phyloP scores from a whole-genome alignment of 2,113 vertebrate genomes.

The Hippocampus zosterae region DNA sequence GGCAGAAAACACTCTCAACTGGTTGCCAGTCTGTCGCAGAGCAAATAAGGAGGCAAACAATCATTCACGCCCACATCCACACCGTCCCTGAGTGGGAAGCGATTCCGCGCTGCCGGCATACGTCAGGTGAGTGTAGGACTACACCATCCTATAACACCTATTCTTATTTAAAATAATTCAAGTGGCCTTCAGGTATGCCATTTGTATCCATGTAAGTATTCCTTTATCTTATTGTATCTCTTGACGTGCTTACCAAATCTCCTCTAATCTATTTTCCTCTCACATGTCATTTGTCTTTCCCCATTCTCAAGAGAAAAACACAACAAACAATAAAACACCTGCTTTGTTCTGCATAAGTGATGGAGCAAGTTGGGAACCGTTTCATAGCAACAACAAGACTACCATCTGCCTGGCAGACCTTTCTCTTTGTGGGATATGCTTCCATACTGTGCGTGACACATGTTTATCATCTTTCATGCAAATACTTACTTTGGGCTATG shows the following conservation, averaged over 20 bases:
- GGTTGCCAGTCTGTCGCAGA: too few species aligned
- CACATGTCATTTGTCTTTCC: conserved; percentile 37
- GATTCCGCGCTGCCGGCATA: too few species aligned
- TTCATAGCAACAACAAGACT: conserved; percentile 64
- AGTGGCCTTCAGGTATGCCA: too few species aligned
- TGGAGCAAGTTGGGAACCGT: conserved; percentile 42
- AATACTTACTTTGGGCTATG: conserved; percentile 40
- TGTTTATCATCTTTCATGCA: conserved; percentile 47
- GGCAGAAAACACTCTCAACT: too few species aligned
- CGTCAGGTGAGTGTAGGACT: too few species aligned
- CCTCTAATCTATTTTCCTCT: conserved; percentile 13
- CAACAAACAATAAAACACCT: conserved; percentile 2
- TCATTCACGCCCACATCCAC: too few species aligned
- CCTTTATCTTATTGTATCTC: background rate
- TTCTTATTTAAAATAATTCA: background rate
- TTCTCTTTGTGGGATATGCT: conserved; percentile 30
- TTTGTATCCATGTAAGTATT: background rate
- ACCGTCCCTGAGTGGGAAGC: too few species aligned
- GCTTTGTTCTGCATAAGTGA: conserved; percentile 27
- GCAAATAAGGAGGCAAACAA: too few species aligned
- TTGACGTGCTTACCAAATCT: conserved; percentile 14
- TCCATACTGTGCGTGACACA: conserved; percentile 40
- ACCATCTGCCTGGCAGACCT: conserved; percentile 44
- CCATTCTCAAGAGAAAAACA: conserved; percentile 33
- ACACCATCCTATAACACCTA: background rate